A percentile compares a stretch with the other conserved stretches of the same genome.
phyloP scores from a whole-genome alignment of 2,888 invertebrate genomes.

The Cremastinae sp. region DNA sequence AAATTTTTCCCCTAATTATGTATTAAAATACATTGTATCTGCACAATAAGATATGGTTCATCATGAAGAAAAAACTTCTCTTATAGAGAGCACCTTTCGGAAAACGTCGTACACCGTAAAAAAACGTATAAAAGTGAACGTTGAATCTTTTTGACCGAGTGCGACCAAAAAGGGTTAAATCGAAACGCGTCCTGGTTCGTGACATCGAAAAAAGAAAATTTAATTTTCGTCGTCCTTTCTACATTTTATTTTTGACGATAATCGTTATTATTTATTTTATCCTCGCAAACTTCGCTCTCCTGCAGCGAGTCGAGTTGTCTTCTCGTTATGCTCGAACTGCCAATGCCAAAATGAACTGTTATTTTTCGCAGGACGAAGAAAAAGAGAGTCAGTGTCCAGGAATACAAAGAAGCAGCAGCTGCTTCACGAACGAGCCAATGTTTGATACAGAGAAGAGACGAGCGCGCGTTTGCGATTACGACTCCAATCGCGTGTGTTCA shows the following conservation, averaged over 20 bases:
- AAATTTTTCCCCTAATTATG: too few relatives aligned
- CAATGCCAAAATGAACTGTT: conserved; percentile 64
- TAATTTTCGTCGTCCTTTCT: not conserved
- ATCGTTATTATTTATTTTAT: conserved; percentile 6
- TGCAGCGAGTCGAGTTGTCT: conserved; percentile 36
- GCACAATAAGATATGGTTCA: too few relatives aligned
- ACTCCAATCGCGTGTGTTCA: conserved; percentile 50
- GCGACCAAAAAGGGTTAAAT: too few relatives aligned
- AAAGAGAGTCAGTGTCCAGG: conserved; percentile 30
- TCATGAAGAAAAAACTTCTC: too few relatives aligned
- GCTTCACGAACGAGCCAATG: conserved; percentile 72
- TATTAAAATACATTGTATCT: too few relatives aligned
- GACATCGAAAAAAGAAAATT: too few relatives aligned
- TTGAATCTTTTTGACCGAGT: too few relatives aligned
- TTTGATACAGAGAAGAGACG: conserved; percentile 70
- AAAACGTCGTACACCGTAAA: too few relatives aligned
- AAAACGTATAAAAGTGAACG: too few relatives aligned
- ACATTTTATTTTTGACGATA: not conserved
- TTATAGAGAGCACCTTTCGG: too few relatives aligned
- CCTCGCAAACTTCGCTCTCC: conserved; percentile 42
- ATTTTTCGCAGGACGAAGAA: conserved; percentile 36
- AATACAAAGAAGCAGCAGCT: conserved; percentile 73
- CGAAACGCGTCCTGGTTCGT: too few relatives aligned
- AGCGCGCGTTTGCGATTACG: conserved; percentile 10
- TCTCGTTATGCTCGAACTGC: conserved; percentile 52